Evolutionary conservation across 2,113 vertebrate genomes (phyloP).

Genomic region (Cynopterus brachyotis): DNA sequence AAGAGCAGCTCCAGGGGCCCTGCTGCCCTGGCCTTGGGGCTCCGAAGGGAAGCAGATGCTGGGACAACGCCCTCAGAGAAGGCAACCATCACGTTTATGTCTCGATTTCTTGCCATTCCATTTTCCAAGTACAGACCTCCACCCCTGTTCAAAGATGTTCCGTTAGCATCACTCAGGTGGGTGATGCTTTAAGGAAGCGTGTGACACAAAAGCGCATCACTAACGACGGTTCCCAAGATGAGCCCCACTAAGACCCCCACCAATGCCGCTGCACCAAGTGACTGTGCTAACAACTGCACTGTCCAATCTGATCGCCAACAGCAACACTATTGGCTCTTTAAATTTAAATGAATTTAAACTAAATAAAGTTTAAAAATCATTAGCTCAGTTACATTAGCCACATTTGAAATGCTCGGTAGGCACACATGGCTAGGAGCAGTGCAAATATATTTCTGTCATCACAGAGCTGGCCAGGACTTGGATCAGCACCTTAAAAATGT

Average conservation of each 20-base stretch:
- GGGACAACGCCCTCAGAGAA: not conserved
- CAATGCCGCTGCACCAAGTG: not conserved
- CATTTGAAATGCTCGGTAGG: not conserved
- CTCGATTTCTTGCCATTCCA: not conserved
- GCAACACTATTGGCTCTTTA: not conserved
- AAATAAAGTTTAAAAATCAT: not conserved
- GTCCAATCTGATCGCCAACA: not conserved
- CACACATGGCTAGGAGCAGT: not conserved
- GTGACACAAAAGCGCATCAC: not conserved
- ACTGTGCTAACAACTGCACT: not conserved
- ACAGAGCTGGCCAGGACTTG: not conserved
- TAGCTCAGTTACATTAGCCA: not conserved
- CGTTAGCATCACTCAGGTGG: not conserved
- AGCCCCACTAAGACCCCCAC: not conserved
- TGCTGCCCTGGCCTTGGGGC: not conserved
- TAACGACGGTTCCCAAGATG: not conserved
- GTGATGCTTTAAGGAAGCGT: not conserved
- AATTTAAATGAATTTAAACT: not conserved
- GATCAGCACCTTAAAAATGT: not conserved
- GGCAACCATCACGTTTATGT: fast-evolving
- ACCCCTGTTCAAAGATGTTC: not conserved
- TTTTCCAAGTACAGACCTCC: not conserved
- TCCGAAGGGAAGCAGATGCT: not conserved
- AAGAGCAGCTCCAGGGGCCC: not conserved
- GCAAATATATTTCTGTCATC: not conserved